These are phyloP conservation scores for Cinclus cinclus DNA, from an alignment of 2,113 vertebrate genomes.

Conservation along the genomic window DNA sequence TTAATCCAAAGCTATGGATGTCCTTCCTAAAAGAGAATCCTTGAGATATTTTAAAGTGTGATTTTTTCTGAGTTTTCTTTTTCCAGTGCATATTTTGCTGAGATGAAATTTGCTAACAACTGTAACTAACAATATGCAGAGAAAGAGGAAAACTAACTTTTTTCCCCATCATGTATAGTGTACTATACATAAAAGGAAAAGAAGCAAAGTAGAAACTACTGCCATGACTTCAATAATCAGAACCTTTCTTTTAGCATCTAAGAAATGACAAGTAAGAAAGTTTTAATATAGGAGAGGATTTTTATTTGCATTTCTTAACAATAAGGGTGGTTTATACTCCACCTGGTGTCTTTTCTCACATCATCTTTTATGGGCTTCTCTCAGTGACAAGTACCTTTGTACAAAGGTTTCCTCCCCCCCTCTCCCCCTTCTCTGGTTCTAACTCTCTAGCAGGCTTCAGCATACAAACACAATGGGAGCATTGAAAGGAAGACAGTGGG, in stretches of 20 bases:
- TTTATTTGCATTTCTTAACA: constrained; percentile 71
- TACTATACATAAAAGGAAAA: constrained; percentile 14
- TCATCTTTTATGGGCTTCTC: constrained; percentile 72
- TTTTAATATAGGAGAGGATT: constrained; percentile 50
- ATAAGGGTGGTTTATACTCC: constrained; percentile 69
- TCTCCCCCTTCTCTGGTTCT: constrained; percentile 48
- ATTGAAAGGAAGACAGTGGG: constrained; percentile 79
- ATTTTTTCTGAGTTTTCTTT: background rate
- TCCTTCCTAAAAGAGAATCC: background rate
- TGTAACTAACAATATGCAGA: constrained; percentile 14
- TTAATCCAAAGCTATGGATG: background rate
- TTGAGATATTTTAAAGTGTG: background rate
- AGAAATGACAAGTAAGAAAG: constrained; percentile 60
- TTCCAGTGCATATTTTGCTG: constrained; percentile 29
- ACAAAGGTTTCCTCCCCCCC: constrained; percentile 50
- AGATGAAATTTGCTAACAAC: constrained; percentile 31
- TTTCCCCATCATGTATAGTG: background rate
- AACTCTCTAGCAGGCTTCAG: constrained; percentile 74
- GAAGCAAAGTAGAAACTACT: background rate
- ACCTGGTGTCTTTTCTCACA: constrained; percentile 76
- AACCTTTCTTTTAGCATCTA: constrained; percentile 31
- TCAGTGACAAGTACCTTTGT: constrained; percentile 79
- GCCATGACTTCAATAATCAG: constrained; percentile 14
- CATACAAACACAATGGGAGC: constrained; percentile 76
- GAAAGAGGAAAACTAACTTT: constrained; percentile 35